These are phyloP conservation scores for Clistopyga incitator DNA, from an alignment of 2,888 invertebrate genomes.

Conservation along the genomic window DNA sequence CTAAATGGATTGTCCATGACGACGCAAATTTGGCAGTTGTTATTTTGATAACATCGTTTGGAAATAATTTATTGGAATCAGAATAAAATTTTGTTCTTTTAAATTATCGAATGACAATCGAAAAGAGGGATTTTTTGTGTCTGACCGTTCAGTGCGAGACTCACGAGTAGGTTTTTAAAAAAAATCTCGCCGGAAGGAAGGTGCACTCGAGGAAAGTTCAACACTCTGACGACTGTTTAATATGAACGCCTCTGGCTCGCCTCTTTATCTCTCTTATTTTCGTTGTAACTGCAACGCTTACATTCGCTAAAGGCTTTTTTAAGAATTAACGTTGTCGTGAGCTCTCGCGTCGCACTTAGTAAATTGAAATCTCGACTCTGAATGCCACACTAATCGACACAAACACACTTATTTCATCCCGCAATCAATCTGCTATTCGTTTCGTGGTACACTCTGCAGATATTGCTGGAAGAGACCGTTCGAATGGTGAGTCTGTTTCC, in stretches of 20 bases:
- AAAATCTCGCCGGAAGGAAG: slow-evolving; percentile 36
- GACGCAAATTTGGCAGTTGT: not conserved
- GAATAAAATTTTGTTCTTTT: not conserved
- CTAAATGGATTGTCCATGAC: not conserved
- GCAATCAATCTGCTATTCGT: slow-evolving; percentile 31
- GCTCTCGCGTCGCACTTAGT: slow-evolving; percentile 20
- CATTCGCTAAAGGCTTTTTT: slow-evolving; percentile 34
- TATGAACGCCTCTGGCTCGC: slow-evolving; percentile 7
- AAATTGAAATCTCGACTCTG: slow-evolving; percentile 55
- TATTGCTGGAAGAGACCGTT: slow-evolving; percentile 68
- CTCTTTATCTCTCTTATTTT: slow-evolving; percentile 12
- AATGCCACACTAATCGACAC: slow-evolving; percentile 1
- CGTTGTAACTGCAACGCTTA: slow-evolving; percentile 42
- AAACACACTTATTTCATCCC: slow-evolving; percentile 1
- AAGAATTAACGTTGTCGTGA: not conserved
- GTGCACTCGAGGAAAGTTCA: slow-evolving; percentile 7
- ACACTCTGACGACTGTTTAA: slow-evolving; percentile 35
- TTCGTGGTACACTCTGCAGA: slow-evolving; percentile 62
- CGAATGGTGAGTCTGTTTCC: slow-evolving; percentile 67
- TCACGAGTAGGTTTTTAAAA: slow-evolving; percentile 20
- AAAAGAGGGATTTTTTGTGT: not conserved
- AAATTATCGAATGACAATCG: not conserved
- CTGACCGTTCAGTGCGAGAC: not conserved
- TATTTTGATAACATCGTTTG: not conserved
- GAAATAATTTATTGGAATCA: not conserved